Base-by-base conservation (phyloP, 2,113 vertebrate genomes). In the Saccopteryx bilineata region DNA sequence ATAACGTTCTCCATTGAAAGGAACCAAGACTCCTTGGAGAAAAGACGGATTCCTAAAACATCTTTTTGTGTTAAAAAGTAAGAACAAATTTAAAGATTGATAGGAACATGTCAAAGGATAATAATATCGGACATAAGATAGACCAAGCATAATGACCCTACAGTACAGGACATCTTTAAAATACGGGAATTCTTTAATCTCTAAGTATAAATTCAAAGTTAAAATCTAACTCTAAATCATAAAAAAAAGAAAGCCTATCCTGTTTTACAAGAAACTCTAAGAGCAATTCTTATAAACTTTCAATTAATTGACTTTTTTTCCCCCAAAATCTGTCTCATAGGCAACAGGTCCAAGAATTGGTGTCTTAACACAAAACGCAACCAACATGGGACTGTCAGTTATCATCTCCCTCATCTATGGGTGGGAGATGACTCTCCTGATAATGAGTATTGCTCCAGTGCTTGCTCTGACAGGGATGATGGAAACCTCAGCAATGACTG, bases 381-480 rank as follows among this genome's bases (percentile, higher is more conserved):
- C 72, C 65, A 80, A 92, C 82, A 98, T 98, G 97, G 96, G 21
- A 60, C 23, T 98, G 74, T 98, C 97, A 65, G 21, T 92, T 60
- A 72, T 98, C 79, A 58, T 97, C 11, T 97, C 93, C 78, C 96
- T 98, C 81, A 76, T 94, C 9, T 95, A 92, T 3, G 33, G 85
- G 50, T 97, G 97, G 96, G 96, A 98, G 91, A 96, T 98, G 97
- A 96, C 96, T 68, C 92, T 97, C 72, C 7, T 98, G 87, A 91
- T 98, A 81, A 91, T 98, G 60, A 94, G 86, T 58, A 72, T 92
- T 39, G 83, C 82, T 19, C 97, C 96, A 71, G 33, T 97, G 23
- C 95, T 98, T 61, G 56, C 69, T 92, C 31, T 98, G n/a, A 97
- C 95, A n/a, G 95, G 95, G 86, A 97, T 96, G 48, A 82, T 98